phyloP scores from a whole-genome alignment of 2,797 vertebrate species.

The Gymnothorax javanicus region DNA sequence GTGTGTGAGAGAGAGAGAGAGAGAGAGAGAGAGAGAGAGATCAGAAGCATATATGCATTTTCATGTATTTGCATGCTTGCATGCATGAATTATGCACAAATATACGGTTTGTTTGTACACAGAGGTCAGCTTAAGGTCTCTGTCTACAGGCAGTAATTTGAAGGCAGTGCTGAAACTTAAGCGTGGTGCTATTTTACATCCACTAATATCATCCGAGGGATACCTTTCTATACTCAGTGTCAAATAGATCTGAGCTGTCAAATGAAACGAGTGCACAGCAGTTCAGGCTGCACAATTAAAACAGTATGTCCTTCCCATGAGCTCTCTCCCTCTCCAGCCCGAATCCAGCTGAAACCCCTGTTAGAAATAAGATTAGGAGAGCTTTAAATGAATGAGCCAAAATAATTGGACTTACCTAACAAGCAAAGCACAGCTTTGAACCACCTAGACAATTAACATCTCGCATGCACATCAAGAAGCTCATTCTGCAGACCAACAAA shows the following conservation, averaged over 20 bases:
- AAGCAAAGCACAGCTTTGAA: neutral
- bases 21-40: neutral
- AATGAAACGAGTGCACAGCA: slow-evolving; percentile 14
- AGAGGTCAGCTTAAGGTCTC: neutral
- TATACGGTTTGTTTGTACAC: neutral
- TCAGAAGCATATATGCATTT: neutral
- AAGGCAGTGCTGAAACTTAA: slow-evolving; percentile 11
- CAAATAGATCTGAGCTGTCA: slow-evolving; percentile 37
- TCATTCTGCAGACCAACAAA: neutral
- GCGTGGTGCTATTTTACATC: slow-evolving; percentile 26
- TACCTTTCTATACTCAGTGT: slow-evolving; percentile 22
- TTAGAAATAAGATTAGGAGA: neutral
- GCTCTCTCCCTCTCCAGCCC: neutral
- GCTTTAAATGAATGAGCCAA: neutral
- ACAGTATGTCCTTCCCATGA: neutral
- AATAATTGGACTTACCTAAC: neutral
- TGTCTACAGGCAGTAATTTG: slow-evolving; percentile 14
- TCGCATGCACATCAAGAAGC: neutral
- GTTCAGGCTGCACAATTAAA: slow-evolving; percentile 21
- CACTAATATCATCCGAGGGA: slow-evolving; percentile 15
- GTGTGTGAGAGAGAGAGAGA: neutral
- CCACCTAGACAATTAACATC: neutral
- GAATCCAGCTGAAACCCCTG: neutral
- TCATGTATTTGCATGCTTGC: neutral
- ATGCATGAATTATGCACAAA: no score